Base-by-base conservation (phyloP, 2,797 vertebrate genomes). In the Moxostoma hubbsi region DNA sequence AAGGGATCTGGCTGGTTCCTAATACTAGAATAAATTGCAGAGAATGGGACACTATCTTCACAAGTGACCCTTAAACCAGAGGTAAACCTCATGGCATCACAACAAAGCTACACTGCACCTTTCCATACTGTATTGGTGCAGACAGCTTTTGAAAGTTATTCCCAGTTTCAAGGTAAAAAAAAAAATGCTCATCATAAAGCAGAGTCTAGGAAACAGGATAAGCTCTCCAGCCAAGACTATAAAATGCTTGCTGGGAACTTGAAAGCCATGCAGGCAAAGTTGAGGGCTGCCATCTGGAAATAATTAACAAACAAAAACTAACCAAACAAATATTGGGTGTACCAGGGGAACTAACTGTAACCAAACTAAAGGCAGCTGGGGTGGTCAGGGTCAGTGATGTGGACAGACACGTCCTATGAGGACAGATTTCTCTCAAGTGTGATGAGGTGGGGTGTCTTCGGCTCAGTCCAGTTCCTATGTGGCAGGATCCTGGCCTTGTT, bases 301-400 rank as follows among this genome's bases (percentile, higher is more conserved):
- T 92, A 93, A 93, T 94, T 94, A 95, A 93, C 93, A 95, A 95
- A 95, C 93, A 93, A 94, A 94, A 89, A 89, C 90, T 90, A 93
- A 82, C 75, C 81, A 86, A 86, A 86, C 83, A 86, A 82, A 83
- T 82, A 87, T 74, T 79, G 66, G 51, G 65, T 77, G 79, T 75
- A 75, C 13, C n/a, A 53, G 64, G 67, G 64, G 63, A 50, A 59
- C 54, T 71, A 36, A 83, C 63, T 81, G 73, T 79, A 83, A 83
- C 73, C 15, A 50, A 77, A 74, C 49, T 58, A 78, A 84, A 86
- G 87, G 88, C 70, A 84, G 87, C 18, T 24, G 18, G 18, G 18
- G 18, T 24, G 18, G 18, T 1, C 18, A 92, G 89, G 86, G 87
- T 89, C 85, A 85, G 85, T 88, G 87, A 90, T 90, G 88, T 86